Percentiles rank a stretch among this genome's conserved stretches.
Evolutionary conservation across 2,888 invertebrate genomes (phyloP).

Genomic region (Argynnis bischoffii): DNA sequence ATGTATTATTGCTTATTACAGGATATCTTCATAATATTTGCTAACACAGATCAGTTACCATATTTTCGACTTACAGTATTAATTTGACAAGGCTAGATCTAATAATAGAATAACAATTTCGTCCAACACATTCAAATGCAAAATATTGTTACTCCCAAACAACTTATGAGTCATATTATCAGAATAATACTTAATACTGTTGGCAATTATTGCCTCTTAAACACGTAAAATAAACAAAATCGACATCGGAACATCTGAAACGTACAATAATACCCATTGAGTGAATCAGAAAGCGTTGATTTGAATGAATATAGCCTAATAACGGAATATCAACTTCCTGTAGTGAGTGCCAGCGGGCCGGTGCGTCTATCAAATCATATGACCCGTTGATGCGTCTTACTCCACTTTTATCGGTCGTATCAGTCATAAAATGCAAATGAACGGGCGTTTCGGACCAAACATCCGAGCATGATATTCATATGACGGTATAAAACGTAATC

Average conservation of each 20-base stretch:
- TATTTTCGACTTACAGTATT: slow-evolving; percentile 3
- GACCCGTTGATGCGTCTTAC: slow-evolving; percentile 79
- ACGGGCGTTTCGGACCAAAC: slow-evolving; percentile 79
- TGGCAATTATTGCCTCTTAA: slow-evolving; percentile 48
- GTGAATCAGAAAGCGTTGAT: slow-evolving; percentile 65
- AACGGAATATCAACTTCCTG: slow-evolving; percentile 67
- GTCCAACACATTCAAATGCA: slow-evolving; percentile 27
- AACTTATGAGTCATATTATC: slow-evolving; percentile 42
- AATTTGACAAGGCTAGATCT: slow-evolving; percentile 14
- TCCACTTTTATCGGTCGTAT: slow-evolving; percentile 81
- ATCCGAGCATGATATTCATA: slow-evolving; percentile 81
- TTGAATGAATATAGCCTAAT: slow-evolving; percentile 66
- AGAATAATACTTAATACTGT: slow-evolving; percentile 37
- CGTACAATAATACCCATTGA: slow-evolving; percentile 62
- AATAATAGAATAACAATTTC: slow-evolving; percentile 16
- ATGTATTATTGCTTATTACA: background rate
- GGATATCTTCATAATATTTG: background rate
- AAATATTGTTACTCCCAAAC: slow-evolving; percentile 14
- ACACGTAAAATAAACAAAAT: slow-evolving; percentile 61
- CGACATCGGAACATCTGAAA: slow-evolving; percentile 57
- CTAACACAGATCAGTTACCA: background rate
- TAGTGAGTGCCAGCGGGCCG: slow-evolving; percentile 61
- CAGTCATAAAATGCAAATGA: slow-evolving; percentile 82
- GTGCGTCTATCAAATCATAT: slow-evolving; percentile 73
- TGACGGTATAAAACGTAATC: slow-evolving; percentile 80